Evolutionary conservation across 2,888 invertebrate genomes (phyloP).

Genomic region (Drosophila percnosoma): DNA sequence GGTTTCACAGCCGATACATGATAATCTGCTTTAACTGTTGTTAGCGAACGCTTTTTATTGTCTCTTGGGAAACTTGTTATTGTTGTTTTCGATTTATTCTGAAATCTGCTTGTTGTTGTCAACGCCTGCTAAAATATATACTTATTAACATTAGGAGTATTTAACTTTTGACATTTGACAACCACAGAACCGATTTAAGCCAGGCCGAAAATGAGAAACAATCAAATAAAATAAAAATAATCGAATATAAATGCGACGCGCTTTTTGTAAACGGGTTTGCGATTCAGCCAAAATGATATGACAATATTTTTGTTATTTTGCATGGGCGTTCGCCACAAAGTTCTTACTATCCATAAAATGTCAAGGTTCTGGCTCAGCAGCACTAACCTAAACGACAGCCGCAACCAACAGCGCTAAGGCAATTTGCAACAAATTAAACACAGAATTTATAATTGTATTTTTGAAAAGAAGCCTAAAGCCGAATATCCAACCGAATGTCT

Average conservation of each 20-base stretch:
- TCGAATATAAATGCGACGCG: slow-evolving; percentile 18
- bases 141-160: slow-evolving; percentile 53
- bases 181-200: slow-evolving; percentile 16
- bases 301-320: slow-evolving; percentile 37
- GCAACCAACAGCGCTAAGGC: slow-evolving; percentile 15
- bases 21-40: slow-evolving; percentile 14
- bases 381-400: slow-evolving; percentile 3
- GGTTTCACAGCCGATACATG: slow-evolving; percentile 5
- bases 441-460: slow-evolving; percentile 54
- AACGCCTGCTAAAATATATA: slow-evolving; percentile 42
- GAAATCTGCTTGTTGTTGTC: slow-evolving; percentile 31
- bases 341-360: slow-evolving; percentile 52
- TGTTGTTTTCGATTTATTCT: slow-evolving; percentile 27
- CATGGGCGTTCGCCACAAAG: slow-evolving; percentile 47
- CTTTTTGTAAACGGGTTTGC: slow-evolving; percentile 52
- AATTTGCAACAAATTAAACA: slow-evolving; percentile 43
- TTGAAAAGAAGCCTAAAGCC: slow-evolving; percentile 48
- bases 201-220: slow-evolving; percentile 31
- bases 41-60: slow-evolving; percentile 29
- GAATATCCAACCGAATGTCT: slow-evolving; percentile 40
- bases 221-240: slow-evolving; percentile 9
- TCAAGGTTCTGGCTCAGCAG: slow-evolving; percentile 51
- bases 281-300: slow-evolving; percentile 32
- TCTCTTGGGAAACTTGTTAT: slow-evolving; percentile 31
- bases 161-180: slow-evolving; percentile 68